A percentile compares a stretch with the other conserved stretches of the same genome.
Conservation (phyloP, 2,797 vertebrate species). For the Iguana delicatissima region DNA sequence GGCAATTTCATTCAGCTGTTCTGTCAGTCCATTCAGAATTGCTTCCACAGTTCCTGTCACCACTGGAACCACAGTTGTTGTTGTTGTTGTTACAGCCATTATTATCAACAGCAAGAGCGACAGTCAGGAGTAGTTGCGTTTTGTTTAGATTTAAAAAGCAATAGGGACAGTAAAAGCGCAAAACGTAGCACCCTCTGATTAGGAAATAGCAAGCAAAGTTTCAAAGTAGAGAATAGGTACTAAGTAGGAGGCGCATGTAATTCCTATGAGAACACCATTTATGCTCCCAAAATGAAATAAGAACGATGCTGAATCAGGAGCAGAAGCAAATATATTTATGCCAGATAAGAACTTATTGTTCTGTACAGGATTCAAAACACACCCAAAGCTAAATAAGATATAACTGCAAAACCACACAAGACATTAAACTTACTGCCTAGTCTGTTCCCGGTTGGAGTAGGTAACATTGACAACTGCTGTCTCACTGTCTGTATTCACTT, state of each 20-base stretch:
- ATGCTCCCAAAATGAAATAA: not conserved
- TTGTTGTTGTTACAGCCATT: too few species aligned
- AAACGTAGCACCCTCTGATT: too few species aligned
- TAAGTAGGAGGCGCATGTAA: not conserved
- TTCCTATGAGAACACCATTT: not conserved
- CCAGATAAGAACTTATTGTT: not conserved
- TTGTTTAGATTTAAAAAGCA: too few species aligned
- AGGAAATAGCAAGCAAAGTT: too few species aligned
- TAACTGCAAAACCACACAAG: not conserved
- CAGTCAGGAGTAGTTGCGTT: too few species aligned
- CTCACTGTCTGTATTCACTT: conserved; percentile 97
- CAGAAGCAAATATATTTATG: not conserved
- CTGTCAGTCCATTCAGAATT: too few species aligned
- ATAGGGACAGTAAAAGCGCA: too few species aligned
- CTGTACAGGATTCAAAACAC: not conserved
- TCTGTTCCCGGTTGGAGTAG: conserved; percentile 92
- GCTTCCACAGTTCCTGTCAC: too few species aligned
- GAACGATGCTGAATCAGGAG: not conserved
- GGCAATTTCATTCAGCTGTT: too few species aligned
- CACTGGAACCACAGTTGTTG: too few species aligned
- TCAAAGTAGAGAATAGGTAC: too few species aligned
- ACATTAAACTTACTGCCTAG: conserved; percentile 89
- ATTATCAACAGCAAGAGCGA: too few species aligned
- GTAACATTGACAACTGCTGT: conserved; percentile 96
- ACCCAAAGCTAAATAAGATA: not conserved